Evolutionary conservation across 1,140 invertebrate genomes (phyloP).

Genomic region (Papilio xuthus): DNA sequence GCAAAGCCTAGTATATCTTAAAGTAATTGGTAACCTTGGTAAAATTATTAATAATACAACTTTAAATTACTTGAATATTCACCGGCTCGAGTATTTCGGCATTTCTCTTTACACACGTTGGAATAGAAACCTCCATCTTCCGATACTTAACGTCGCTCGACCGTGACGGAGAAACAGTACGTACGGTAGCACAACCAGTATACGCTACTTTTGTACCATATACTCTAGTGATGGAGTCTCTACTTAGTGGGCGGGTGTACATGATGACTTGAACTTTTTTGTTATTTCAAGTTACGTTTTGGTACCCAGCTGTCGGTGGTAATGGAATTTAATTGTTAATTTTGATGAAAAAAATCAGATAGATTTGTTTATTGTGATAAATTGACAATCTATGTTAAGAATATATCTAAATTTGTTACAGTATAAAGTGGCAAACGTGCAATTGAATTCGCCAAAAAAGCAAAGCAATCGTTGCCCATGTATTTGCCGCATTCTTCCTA

Average conservation of each 20-base stretch:
- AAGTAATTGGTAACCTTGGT: background rate
- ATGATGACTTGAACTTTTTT: conserved; percentile 17
- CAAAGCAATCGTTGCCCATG: too few relatives aligned
- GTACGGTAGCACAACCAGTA: conserved; percentile 4
- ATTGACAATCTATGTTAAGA: too few relatives aligned
- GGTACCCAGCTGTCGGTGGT: background rate
- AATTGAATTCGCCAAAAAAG: too few relatives aligned
- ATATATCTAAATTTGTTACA: too few relatives aligned
- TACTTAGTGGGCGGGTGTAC: conserved; percentile 13
- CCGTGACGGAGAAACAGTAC: conserved; percentile 31
- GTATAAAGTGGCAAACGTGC: too few relatives aligned
- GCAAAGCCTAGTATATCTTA: too few relatives aligned
- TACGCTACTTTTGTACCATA: background rate
- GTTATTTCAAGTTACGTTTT: conserved; percentile 4
- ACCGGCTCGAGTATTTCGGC: conserved; percentile 1
- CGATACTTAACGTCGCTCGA: conserved; percentile 27
- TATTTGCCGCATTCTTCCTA: too few relatives aligned
- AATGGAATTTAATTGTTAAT: background rate
- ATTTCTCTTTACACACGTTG: conserved; percentile 35
- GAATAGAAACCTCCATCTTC: conserved; percentile 32
- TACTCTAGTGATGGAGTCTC: background rate
- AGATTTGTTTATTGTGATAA: too few relatives aligned
- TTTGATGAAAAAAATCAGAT: background rate
- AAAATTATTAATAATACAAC: background rate
- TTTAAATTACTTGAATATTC: background rate